A percentile compares a stretch with the other conserved stretches of the same genome.
Evolutionary conservation across 1,140 invertebrate genomes (phyloP).

Genomic region (Ceratina australensis): DNA sequence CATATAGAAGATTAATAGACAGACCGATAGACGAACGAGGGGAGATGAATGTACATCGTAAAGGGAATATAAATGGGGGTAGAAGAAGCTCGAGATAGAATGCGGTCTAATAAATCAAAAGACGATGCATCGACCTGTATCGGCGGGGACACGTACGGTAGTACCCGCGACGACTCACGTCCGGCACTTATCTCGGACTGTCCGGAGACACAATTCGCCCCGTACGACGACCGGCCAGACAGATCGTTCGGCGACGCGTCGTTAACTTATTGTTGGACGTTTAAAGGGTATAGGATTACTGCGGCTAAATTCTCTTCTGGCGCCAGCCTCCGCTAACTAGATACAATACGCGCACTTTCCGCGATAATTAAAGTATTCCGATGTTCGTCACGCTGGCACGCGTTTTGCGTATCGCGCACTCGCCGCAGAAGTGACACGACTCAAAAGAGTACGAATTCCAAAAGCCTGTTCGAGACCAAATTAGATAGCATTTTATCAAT

Average conservation of each 20-base stretch:
- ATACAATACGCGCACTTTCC: constrained; percentile 11
- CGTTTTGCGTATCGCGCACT: neutral
- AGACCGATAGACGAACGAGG: constrained; percentile 13
- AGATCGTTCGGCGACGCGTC: constrained; percentile 42
- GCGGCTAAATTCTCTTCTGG: constrained; percentile 30
- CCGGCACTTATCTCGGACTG: constrained; percentile 48
- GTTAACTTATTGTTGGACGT: constrained; percentile 36
- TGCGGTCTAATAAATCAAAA: constrained; percentile 59
- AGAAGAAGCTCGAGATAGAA: constrained; percentile 49
- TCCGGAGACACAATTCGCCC: constrained; percentile 37
- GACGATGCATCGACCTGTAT: constrained; percentile 42
- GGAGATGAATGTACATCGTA: constrained; percentile 48
- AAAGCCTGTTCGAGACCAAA: no score
- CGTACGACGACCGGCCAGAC: constrained; percentile 32
- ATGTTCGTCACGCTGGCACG: neutral
- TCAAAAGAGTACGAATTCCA: no score
- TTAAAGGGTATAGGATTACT: constrained; percentile 31
- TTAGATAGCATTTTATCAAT: no score
- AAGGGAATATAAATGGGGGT: constrained; percentile 53
- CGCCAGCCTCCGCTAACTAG: constrained; percentile 25
- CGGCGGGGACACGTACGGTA: constrained; percentile 31
- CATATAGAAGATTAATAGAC: constrained; percentile 42
- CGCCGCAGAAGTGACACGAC: no score
- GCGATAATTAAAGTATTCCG: constrained; percentile 16
- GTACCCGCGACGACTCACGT: constrained; percentile 33